These are phyloP conservation scores for Rachycentron canadum DNA, from an alignment of 2,797 vertebrate genomes.

Conservation along the genomic window DNA sequence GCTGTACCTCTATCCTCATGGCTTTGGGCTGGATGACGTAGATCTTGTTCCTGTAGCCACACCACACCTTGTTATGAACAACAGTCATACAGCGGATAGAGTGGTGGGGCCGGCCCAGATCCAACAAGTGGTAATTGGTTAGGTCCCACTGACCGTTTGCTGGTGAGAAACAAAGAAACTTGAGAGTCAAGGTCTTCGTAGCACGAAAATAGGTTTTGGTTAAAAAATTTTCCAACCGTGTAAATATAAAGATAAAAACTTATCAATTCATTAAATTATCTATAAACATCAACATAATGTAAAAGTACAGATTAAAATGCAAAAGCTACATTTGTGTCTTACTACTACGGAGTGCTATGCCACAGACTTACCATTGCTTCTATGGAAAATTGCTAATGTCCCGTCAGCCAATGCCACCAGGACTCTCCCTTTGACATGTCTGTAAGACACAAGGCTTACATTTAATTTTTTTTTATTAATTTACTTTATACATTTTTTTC, in stretches of 20 bases:
- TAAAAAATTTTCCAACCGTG: not conserved
- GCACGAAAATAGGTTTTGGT: not conserved
- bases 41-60: slow-evolving; percentile 98
- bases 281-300: too few species aligned
- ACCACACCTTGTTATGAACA: slow-evolving; percentile 97
- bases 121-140: slow-evolving; percentile 97
- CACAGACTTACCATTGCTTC: slow-evolving; percentile 87
- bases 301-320: not conserved
- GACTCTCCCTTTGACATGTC: slow-evolving; percentile 97
- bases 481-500: not conserved
- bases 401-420: slow-evolving; percentile 95
- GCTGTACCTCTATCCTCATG: slow-evolving; percentile 95
- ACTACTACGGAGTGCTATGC: not conserved
- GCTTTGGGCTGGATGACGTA: slow-evolving; percentile 97
- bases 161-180: slow-evolving; percentile 11
- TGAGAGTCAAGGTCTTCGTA: not conserved
- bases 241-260: not conserved
- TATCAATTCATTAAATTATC: too few species aligned
- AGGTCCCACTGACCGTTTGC: slow-evolving; percentile 97
- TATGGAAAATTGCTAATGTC: slow-evolving; percentile 96
- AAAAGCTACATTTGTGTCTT: not conserved
- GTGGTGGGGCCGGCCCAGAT: slow-evolving; percentile 96
- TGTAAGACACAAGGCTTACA: slow-evolving; percentile 63
- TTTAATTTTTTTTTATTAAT: too few species aligned
- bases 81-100: slow-evolving; percentile 98